Conservation (phyloP, 2,888 invertebrate genomes). For the Helobdella robusta region DNA sequence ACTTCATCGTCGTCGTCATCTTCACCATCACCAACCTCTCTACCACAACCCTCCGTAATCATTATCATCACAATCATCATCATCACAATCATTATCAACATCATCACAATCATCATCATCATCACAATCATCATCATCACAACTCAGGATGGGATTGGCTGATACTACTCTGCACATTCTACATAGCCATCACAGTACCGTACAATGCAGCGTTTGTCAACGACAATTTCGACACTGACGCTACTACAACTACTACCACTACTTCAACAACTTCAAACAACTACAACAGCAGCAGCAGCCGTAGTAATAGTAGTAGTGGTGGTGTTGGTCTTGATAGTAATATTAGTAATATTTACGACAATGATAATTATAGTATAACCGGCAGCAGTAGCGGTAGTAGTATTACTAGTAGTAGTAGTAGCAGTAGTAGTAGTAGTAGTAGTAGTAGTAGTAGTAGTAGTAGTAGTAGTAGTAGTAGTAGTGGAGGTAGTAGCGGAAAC, state of each 20-base stretch:
- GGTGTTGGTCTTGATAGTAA: neutral
- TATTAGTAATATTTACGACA: slow-evolving; percentile 1
- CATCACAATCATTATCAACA: too few species aligned
- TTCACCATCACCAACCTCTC: too few species aligned
- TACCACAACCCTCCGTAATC: too few species aligned
- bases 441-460: slow-evolving; percentile 7
- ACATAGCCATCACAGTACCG: slow-evolving; percentile 88
- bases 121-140: too few species aligned
- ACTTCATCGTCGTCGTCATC: too few species aligned
- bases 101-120: too few species aligned
- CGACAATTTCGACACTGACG: too few species aligned
- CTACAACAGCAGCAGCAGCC: too few species aligned
- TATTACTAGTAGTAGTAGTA: slow-evolving; percentile 8
- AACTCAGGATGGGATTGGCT: slow-evolving; percentile 99
- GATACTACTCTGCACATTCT: slow-evolving; percentile 86
- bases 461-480: slow-evolving; percentile 9
- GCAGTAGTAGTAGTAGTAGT: slow-evolving; percentile 5
- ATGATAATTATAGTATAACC: neutral
- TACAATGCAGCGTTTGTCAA: slow-evolving; percentile 78
- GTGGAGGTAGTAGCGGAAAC: neutral
- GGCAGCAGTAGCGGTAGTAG: neutral
- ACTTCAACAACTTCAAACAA: too few species aligned
- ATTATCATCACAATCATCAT: too few species aligned
- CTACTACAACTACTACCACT: too few species aligned
- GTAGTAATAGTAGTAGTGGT: slow-evolving; percentile 1